Conservation (phyloP, 1,140 invertebrate species). For the Argopecten irradians region DNA sequence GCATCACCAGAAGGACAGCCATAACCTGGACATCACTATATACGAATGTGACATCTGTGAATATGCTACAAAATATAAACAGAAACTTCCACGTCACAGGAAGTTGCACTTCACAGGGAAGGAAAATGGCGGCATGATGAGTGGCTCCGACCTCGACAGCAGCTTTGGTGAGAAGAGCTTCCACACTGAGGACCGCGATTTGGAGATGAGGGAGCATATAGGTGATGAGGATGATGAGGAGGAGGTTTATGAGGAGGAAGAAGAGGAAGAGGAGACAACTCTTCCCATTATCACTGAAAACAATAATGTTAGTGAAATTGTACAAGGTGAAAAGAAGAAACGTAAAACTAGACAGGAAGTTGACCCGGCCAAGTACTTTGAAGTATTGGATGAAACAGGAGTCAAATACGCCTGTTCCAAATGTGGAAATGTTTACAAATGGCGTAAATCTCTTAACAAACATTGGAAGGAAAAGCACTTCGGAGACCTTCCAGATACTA, state of each 20-base stretch:
- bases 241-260: constrained; percentile 63
- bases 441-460: constrained; percentile 77
- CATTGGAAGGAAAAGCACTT: constrained; percentile 78
- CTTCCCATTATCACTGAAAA: constrained; percentile 30
- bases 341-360: constrained; percentile 74
- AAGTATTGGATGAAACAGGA: constrained; percentile 70
- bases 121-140: constrained; percentile 45
- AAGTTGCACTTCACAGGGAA: constrained; percentile 68
- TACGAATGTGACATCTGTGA: constrained; percentile 72
- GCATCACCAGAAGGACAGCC: constrained; percentile 64
- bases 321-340: constrained; percentile 66
- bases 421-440: constrained; percentile 77
- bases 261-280: constrained; percentile 57
- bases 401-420: constrained; percentile 76
- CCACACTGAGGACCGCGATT: not conserved
- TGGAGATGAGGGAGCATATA: constrained; percentile 31
- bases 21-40: constrained; percentile 62
- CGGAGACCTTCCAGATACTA: constrained; percentile 64
- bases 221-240: constrained; percentile 61
- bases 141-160: constrained; percentile 56
- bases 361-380: constrained; percentile 75
- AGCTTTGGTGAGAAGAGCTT: constrained; percentile 53
- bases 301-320: constrained; percentile 33
- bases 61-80: constrained; percentile 72
- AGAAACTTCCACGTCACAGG: constrained; percentile 69